phyloP scores from a whole-genome alignment of 2,113 vertebrate genomes.

The Hippocampus abdominalis region DNA sequence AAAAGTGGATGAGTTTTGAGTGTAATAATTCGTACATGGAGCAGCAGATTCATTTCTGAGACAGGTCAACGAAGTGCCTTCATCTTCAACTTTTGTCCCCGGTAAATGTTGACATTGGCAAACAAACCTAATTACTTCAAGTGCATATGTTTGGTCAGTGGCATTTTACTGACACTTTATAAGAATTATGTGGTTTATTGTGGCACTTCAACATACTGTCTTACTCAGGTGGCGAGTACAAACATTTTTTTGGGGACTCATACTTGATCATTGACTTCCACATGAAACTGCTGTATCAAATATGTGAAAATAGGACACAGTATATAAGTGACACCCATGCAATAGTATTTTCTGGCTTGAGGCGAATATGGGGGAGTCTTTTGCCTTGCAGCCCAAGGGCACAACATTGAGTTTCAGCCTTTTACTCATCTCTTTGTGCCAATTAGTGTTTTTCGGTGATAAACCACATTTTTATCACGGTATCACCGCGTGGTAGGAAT shows the following conservation, averaged over 20 bases:
- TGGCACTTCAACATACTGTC: not conserved
- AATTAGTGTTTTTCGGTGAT: not conserved
- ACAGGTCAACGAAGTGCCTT: not conserved
- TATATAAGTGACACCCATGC: not conserved
- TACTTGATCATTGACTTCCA: not conserved
- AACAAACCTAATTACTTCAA: not conserved
- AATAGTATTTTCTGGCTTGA: not conserved
- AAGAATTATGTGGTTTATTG: not conserved
- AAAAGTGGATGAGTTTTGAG: not conserved
- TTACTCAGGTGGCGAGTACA: not conserved
- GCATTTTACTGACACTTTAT: not conserved
- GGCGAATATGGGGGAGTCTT: not conserved
- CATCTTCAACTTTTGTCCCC: not conserved
- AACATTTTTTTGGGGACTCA: not conserved
- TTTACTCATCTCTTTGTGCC: not conserved
- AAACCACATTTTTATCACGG: too few relatives aligned
- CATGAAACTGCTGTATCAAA: not conserved
- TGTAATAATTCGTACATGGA: not conserved
- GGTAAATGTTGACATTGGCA: not conserved
- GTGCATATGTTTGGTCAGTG: not conserved
- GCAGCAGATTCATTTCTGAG: not conserved
- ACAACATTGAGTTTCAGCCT: not conserved
- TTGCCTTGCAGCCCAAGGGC: not conserved
- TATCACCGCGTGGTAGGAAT: too few relatives aligned
- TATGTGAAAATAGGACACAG: not conserved